These are phyloP conservation scores for Hyppa rectilinea DNA, from an alignment of 2,888 invertebrate species.

Conservation along the genomic window DNA sequence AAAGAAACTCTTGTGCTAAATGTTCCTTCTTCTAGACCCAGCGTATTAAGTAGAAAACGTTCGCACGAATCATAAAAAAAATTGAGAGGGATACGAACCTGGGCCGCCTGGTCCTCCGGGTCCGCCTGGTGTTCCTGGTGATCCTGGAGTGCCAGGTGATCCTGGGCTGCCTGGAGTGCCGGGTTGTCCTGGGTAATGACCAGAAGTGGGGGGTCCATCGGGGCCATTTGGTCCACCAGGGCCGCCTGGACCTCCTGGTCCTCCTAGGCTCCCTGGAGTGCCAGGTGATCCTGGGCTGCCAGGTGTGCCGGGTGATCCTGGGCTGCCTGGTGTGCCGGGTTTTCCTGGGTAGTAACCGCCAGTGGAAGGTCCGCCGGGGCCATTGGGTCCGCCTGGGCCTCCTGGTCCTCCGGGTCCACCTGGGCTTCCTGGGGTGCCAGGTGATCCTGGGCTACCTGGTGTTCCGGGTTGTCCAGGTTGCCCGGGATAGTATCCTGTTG, in stretches of 20 bases:
- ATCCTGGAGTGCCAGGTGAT: conserved; percentile 18
- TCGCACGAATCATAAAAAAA: too few species aligned
- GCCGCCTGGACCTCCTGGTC: conserved; percentile 66
- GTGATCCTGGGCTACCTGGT: conserved; percentile 21
- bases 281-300: conserved; percentile 65
- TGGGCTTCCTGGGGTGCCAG: conserved; percentile 62
- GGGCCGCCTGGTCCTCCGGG: conserved; percentile 62
- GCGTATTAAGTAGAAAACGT: background rate
- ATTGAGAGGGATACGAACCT: conserved; percentile 21
- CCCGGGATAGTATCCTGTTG: conserved; percentile 60
- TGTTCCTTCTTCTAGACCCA: background rate
- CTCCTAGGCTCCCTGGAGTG: conserved; percentile 65
- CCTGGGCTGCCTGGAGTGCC: conserved; percentile 64
- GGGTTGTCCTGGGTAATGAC: conserved; percentile 63
- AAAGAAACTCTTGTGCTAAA: background rate
- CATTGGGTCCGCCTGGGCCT: conserved; percentile 58
- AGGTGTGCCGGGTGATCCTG: conserved; percentile 55
- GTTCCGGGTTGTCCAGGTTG: conserved; percentile 56
- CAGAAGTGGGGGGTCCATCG: conserved; percentile 64
- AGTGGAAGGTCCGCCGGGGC: conserved; percentile 71
- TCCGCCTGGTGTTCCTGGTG: conserved; percentile 62
- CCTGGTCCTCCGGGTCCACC: conserved; percentile 46
- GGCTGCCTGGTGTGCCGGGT: conserved; percentile 65
- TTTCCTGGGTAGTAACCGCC: conserved; percentile 57
- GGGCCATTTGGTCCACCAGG: conserved; percentile 69